Evolutionary conservation across 2,113 vertebrate genomes (phyloP).

Genomic region (Rafetus swinhoei): DNA sequence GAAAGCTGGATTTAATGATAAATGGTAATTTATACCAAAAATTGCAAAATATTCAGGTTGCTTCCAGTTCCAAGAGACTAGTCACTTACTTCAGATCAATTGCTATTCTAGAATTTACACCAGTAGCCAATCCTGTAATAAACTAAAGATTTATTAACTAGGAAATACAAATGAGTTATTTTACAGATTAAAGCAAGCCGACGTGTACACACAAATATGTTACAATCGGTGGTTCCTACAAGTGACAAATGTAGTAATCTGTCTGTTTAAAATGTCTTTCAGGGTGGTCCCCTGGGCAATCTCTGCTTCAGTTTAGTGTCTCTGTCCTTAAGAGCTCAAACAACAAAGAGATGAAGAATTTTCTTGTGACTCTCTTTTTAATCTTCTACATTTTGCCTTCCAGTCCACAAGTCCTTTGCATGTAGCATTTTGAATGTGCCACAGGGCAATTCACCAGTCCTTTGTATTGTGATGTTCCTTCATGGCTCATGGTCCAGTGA

Average conservation of each 20-base stretch:
- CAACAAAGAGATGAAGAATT: not conserved
- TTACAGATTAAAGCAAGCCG: not conserved
- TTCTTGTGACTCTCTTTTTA: not conserved
- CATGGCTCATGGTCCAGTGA: not conserved
- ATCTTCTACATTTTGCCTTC: not conserved
- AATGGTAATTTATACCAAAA: not conserved
- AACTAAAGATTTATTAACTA: not conserved
- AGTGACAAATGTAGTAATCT: not conserved
- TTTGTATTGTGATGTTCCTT: not conserved
- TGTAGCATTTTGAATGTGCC: not conserved
- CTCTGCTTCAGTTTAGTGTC: not conserved
- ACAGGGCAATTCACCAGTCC: not conserved
- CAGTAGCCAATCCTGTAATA: not conserved
- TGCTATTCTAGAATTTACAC: not conserved
- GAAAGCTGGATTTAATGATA: not conserved
- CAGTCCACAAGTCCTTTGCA: not conserved
- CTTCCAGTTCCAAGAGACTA: not conserved
- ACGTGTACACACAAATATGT: not conserved
- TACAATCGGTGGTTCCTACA: not conserved
- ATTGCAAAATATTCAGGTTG: not conserved
- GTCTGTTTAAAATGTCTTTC: not conserved
- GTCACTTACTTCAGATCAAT: not conserved
- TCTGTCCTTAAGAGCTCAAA: not conserved
- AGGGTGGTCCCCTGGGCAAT: not conserved
- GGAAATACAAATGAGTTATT: not conserved